Base-by-base conservation (phyloP, 2,888 invertebrate species). In the Timema cristinae region DNA sequence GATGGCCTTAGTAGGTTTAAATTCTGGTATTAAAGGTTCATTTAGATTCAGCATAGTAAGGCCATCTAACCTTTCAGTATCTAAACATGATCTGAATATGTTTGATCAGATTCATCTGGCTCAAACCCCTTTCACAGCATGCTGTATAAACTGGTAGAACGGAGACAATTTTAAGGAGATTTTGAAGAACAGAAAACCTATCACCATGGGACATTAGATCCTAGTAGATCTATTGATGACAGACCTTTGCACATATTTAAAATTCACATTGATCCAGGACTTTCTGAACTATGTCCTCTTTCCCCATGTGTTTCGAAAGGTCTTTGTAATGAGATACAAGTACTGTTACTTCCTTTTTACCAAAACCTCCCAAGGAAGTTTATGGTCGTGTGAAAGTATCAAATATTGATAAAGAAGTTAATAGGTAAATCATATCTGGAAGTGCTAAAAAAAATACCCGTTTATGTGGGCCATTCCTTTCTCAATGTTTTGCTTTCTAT, bases 251-350 rank as follows among this genome's bases (percentile, higher is more conserved):
- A 32, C 15, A 59, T 6, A 59, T 32, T 32, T 59, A 2, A 59
- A 59, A 59, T 59, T 59, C 59, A 59, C 32, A 59, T 59, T 59
- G 16, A 59, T 59, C n/a, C 59, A 59, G 59, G 59, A 15, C 59
- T 59, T 59, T 13, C 32, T 59, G 59, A 59, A 59, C 16, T 59
- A 59, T 59, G 59, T 59, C 15, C 32, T 59, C 59, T 59, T 59
- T n/a, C 32, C 32, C 32, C 32, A 5, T 32, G 32, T 59, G 59
- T 59, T 59, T n/a, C 32, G 6, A 32, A 59, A 59, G 59, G 6
- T 59, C 59, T 59, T 59, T 59, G 59, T 59, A 59, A 59, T 59
- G n/a, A 59, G n/a, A 59, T 59, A 59, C 59, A 59, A 59, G n/a
- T 59, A 59, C 59, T 59, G 59, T 59, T 32, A 59, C 59, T 59